A percentile compares a stretch with the other conserved stretches of the same genome.
These are phyloP conservation scores for Cyphomyrus discorhynchus DNA, from an alignment of 2,113 vertebrate genomes.

Conservation along the genomic window DNA sequence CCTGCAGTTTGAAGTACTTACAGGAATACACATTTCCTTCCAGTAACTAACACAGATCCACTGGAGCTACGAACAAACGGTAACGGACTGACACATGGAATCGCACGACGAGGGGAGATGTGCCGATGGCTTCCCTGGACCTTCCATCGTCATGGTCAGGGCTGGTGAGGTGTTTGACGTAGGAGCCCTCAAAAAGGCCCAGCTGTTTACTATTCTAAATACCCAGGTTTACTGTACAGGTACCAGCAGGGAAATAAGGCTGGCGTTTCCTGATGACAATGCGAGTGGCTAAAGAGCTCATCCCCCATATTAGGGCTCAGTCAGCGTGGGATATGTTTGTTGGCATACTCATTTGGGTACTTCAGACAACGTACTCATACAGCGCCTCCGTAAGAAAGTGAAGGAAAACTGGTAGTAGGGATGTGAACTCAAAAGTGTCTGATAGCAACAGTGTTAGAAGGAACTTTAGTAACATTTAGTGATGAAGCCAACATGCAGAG, in stretches of 20 bases:
- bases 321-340: not conserved
- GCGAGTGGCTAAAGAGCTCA: not conserved
- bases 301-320: not conserved
- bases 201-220: not conserved
- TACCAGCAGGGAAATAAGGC: not conserved
- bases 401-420: not conserved
- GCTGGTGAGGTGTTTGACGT: not conserved
- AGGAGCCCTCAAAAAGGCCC: not conserved
- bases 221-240: not conserved
- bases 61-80: not conserved
- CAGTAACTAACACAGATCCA: not conserved
- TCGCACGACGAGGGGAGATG: not conserved
- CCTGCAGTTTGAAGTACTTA: not conserved
- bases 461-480: slow-evolving; percentile 25
- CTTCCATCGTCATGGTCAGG: not conserved
- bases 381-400: not conserved
- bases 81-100: not conserved
- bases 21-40: not conserved
- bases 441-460: slow-evolving; percentile 36
- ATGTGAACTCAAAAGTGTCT: not conserved
- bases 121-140: not conserved
- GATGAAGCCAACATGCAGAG: not conserved
- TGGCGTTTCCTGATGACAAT: not conserved
- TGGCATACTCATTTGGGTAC: not conserved
- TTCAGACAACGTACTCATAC: not conserved